Evolutionary conservation across 2,888 invertebrate species (phyloP).

Genomic region (Mesochorus sp.): DNA sequence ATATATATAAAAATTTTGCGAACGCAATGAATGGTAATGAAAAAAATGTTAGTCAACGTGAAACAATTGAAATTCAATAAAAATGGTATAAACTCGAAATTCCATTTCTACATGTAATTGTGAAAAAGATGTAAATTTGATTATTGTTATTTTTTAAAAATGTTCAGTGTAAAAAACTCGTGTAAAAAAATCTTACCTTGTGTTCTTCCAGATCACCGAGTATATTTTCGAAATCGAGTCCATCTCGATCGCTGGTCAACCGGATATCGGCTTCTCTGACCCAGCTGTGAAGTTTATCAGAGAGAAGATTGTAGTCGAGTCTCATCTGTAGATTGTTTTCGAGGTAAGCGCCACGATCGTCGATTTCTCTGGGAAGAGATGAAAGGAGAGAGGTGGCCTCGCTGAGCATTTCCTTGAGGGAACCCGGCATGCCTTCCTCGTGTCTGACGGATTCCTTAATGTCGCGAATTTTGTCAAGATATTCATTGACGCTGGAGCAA

Average conservation of each 20-base stretch:
- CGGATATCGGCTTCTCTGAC: slow-evolving; percentile 91
- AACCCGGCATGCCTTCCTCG: slow-evolving; percentile 91
- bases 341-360: slow-evolving; percentile 91
- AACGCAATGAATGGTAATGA: too few species aligned
- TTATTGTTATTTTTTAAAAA: neutral
- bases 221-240: slow-evolving; percentile 94
- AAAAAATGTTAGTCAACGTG: too few species aligned
- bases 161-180: too few species aligned
- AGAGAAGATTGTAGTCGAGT: slow-evolving; percentile 89
- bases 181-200: slow-evolving; percentile 86
- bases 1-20: too few species aligned
- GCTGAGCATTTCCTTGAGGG: slow-evolving; percentile 91
- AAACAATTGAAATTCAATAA: too few species aligned
- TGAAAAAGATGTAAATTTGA: too few species aligned
- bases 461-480: slow-evolving; percentile 87
- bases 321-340: slow-evolving; percentile 90
- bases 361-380: slow-evolving; percentile 90
- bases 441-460: slow-evolving; percentile 88
- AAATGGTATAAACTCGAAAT: too few species aligned
- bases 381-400: slow-evolving; percentile 91
- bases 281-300: slow-evolving; percentile 92
- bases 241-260: slow-evolving; percentile 90
- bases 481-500: slow-evolving; percentile 87
- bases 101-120: too few species aligned
- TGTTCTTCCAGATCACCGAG: slow-evolving; percentile 92